Conservation (phyloP, 2,113 vertebrate genomes). For the Urocynchramus pylzowi region DNA sequence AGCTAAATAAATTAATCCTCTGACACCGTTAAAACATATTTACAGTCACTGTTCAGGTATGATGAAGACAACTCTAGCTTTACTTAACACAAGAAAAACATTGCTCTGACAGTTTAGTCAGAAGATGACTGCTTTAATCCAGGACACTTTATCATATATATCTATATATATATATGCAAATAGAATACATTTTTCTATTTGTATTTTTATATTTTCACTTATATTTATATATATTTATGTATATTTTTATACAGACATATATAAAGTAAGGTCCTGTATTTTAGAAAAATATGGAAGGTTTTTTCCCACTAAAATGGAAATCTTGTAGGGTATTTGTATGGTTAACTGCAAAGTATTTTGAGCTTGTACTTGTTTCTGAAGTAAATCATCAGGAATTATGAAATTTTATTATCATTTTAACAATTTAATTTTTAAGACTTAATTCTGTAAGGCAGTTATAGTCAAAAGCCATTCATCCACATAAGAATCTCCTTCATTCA, state of each 20-base stretch:
- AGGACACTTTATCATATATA: background rate
- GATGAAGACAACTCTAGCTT: background rate
- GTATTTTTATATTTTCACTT: background rate
- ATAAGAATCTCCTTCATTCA: background rate
- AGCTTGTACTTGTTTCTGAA: background rate
- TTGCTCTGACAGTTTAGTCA: background rate
- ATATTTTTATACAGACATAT: background rate
- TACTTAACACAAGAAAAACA: background rate
- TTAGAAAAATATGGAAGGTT: accelerated
- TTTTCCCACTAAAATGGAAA: background rate
- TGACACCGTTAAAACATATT: background rate
- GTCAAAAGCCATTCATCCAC: background rate
- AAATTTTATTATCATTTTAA: background rate
- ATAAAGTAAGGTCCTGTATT: background rate
- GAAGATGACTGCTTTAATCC: background rate
- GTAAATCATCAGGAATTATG: background rate
- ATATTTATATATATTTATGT: too few relatives aligned
- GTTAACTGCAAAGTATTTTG: background rate
- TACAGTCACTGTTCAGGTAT: background rate
- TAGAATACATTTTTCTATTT: background rate
- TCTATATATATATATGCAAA: too few relatives aligned
- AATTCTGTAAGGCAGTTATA: background rate
- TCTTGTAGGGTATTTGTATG: background rate
- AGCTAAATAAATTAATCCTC: background rate
- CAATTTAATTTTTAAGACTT: background rate